Percentiles rank a stretch among this genome's conserved stretches.
phyloP scores from a whole-genome alignment of 2,113 vertebrate species.

The Heloderma charlesbogerti region DNA sequence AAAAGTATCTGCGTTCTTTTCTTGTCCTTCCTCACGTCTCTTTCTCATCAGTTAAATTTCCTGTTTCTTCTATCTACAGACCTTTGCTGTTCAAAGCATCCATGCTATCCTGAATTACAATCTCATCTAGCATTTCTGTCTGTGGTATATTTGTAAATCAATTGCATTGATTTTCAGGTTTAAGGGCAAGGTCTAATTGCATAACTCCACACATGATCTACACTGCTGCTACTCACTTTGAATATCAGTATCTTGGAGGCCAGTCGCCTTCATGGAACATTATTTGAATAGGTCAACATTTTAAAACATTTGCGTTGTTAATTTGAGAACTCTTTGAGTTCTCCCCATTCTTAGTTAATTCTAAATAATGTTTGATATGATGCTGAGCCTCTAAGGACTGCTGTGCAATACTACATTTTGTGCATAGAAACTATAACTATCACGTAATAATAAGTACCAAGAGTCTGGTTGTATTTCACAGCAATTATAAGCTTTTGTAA shows the following conservation, averaged over 20 bases:
- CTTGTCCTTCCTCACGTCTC: neutral
- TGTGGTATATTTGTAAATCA: slow-evolving; percentile 15
- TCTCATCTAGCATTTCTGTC: slow-evolving; percentile 9
- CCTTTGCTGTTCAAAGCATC: slow-evolving; percentile 7
- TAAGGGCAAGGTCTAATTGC: neutral
- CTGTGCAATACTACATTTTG: neutral
- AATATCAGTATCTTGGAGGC: slow-evolving; percentile 4
- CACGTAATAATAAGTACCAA: neutral
- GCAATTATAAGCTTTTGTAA: neutral
- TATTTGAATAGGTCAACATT: neutral
- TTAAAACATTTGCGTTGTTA: neutral
- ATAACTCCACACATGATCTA: neutral
- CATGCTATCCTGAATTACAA: neutral
- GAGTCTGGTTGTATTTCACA: neutral
- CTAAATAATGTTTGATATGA: neutral
- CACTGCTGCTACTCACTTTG: neutral
- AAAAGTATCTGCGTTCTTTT: slow-evolving; percentile 21
- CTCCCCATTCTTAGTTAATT: neutral
- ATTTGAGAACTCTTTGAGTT: neutral
- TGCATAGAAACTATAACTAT: neutral
- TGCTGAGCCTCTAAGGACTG: neutral
- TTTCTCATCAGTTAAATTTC: slow-evolving; percentile 7
- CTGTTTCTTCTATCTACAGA: neutral
- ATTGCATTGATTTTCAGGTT: slow-evolving; percentile 22
- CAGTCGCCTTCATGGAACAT: neutral